Percentiles rank a stretch among this genome's conserved stretches.
Conservation (phyloP, 2,113 vertebrate species). For the Panurus biarmicus region DNA sequence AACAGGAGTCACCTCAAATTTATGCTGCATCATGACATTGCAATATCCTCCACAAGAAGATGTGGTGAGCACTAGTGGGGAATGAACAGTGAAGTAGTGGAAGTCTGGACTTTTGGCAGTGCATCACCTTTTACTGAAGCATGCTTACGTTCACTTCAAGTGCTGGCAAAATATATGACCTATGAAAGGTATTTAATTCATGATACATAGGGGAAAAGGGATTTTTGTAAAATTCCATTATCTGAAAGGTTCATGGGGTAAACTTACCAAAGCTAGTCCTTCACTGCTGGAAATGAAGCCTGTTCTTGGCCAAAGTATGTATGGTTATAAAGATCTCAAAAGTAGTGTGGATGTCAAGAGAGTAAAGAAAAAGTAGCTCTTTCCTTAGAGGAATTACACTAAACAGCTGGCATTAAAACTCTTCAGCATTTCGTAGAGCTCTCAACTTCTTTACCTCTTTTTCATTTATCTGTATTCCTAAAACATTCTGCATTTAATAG, state of each 20-base stretch:
- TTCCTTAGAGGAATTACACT: background rate
- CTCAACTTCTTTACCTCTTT: background rate
- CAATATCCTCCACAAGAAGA: background rate
- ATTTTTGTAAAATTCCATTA: background rate
- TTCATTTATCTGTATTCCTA: background rate
- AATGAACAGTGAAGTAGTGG: background rate
- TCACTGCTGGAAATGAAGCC: background rate
- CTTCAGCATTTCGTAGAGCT: background rate
- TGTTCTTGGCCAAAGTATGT: background rate
- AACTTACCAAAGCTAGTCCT: background rate
- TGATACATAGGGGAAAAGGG: background rate
- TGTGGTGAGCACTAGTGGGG: background rate
- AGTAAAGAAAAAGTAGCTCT: background rate
- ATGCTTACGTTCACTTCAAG: background rate
- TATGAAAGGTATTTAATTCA: background rate
- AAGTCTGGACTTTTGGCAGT: background rate
- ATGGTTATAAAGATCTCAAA: background rate
- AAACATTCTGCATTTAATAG: background rate
- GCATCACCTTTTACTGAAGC: background rate
- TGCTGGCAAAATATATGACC: background rate
- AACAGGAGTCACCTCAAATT: background rate
- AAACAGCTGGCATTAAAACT: background rate
- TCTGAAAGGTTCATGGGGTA: background rate
- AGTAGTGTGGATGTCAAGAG: background rate
- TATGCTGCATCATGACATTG: background rate